Evolutionary conservation across 2,888 invertebrate genomes (phyloP).

Genomic region (Yponomeuta plumbellus): DNA sequence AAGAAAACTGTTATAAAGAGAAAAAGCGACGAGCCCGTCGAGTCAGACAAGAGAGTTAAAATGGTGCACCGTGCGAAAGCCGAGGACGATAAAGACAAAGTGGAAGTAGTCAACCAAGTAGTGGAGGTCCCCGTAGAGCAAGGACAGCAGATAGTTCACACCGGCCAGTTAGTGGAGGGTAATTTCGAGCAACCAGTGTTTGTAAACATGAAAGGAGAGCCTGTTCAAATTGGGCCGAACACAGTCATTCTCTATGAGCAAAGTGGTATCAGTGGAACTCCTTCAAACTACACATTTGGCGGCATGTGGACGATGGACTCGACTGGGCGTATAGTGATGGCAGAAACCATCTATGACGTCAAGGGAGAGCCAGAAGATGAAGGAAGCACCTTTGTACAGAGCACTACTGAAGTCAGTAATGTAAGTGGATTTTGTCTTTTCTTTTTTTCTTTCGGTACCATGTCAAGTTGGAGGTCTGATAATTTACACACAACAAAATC

Average conservation of each 20-base stretch:
- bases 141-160: conserved; percentile 66
- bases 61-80: conserved; percentile 54
- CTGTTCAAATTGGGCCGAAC: conserved; percentile 67
- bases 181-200: conserved; percentile 72
- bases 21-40: conserved; percentile 62
- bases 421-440: conserved; percentile 37
- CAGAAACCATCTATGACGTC: conserved; percentile 70
- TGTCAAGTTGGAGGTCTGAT: too few species aligned
- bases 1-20: conserved; percentile 70
- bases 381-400: conserved; percentile 58
- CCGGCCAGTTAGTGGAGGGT: conserved; percentile 65
- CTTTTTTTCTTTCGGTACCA: too few species aligned
- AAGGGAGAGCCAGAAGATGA: conserved; percentile 71
- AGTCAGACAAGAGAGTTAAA: conserved; percentile 60
- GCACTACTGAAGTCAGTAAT: conserved; percentile 54
- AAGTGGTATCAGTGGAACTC: conserved; percentile 64
- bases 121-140: conserved; percentile 68
- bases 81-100: conserved; percentile 60
- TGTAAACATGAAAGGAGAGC: conserved; percentile 71
- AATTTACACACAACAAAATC: too few species aligned
- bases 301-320: conserved; percentile 74
- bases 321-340: conserved; percentile 70
- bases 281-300: conserved; percentile 67
- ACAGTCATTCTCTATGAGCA: conserved; percentile 71
- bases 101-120: conserved; percentile 62